phyloP scores from a whole-genome alignment of 2,797 vertebrate species.

The Pygocentrus nattereri region DNA sequence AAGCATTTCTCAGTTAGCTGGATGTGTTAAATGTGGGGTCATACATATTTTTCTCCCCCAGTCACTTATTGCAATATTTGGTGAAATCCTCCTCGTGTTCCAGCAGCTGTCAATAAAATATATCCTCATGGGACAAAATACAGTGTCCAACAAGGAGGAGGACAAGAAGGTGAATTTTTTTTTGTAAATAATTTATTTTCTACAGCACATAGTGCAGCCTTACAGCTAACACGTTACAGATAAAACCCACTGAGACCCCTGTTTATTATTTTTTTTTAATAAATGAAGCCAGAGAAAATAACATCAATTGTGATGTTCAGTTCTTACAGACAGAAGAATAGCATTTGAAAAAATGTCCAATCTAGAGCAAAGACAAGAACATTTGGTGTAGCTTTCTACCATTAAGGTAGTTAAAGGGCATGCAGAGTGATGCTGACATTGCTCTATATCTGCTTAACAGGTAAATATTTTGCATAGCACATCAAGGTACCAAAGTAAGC shows the following conservation, averaged over 20 bases:
- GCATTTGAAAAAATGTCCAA: neutral
- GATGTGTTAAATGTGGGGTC: neutral
- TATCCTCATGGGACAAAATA: too few species aligned
- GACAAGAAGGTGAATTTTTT: too few species aligned
- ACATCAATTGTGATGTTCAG: too few species aligned
- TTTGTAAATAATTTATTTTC: too few species aligned
- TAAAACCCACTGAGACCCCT: too few species aligned
- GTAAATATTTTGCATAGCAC: neutral
- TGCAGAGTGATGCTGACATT: neutral
- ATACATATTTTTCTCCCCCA: neutral
- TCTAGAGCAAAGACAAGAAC: neutral
- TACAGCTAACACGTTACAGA: too few species aligned
- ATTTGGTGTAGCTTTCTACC: neutral
- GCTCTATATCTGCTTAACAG: neutral
- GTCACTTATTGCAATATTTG: neutral
- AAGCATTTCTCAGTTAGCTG: neutral
- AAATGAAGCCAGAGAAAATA: too few species aligned
- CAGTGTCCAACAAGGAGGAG: too few species aligned
- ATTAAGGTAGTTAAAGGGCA: neutral
- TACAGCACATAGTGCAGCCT: too few species aligned
- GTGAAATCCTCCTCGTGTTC: neutral
- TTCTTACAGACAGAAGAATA: neutral
- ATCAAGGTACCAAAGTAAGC: neutral
- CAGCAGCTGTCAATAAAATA: neutral
- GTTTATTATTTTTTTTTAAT: too few species aligned